Evolutionary conservation across 2,888 invertebrate genomes (phyloP).

Genomic region (Bruchidius siliquastri): DNA sequence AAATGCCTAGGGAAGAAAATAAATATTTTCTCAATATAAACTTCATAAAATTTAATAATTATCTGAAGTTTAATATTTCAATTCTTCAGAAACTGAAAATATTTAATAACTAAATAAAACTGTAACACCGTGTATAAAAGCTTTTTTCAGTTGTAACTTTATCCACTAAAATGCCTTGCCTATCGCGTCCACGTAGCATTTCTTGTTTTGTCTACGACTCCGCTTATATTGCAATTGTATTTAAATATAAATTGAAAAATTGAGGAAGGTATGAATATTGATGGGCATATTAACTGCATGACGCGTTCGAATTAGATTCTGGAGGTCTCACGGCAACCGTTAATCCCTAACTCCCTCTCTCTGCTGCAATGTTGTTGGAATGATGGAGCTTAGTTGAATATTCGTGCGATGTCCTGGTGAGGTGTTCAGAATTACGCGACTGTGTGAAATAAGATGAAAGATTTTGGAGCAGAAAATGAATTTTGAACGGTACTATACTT

Average conservation of each 20-base stretch:
- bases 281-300: neutral
- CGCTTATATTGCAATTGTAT: slow-evolving; percentile 6
- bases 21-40: too few relatives aligned
- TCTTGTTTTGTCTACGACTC: neutral
- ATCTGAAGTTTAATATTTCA: too few relatives aligned
- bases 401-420: neutral
- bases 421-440: too few relatives aligned
- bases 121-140: too few relatives aligned
- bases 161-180: neutral
- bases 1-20: too few relatives aligned
- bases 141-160: neutral
- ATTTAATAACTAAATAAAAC: too few relatives aligned
- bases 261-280: slow-evolving; percentile 1
- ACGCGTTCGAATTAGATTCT: neutral
- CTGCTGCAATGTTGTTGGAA: neutral
- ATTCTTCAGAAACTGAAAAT: too few relatives aligned
- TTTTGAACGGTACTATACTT: too few relatives aligned
- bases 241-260: slow-evolving; percentile 10
- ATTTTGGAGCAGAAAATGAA: too few relatives aligned
- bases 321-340: neutral
- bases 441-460: too few relatives aligned
- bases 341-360: too few relatives aligned
- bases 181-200: neutral
- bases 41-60: too few relatives aligned
- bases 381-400: neutral